Percentiles rank a stretch among this genome's conserved stretches.
Conservation (phyloP, 2,113 vertebrate genomes). For the Gadus chalcogrammus region DNA sequence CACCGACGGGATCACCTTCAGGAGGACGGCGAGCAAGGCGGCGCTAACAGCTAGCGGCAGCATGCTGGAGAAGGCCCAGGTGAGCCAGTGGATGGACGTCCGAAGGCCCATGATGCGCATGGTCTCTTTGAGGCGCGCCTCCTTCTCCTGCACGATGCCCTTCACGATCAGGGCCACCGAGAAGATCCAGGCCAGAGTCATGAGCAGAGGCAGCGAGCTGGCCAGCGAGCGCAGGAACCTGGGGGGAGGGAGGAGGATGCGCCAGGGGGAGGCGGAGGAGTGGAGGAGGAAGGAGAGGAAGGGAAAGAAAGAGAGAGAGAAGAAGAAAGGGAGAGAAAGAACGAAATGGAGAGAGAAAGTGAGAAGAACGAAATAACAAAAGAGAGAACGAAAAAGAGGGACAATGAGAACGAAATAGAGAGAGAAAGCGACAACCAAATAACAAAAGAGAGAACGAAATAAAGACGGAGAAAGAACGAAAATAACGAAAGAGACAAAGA, state of each 20-base stretch:
- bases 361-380: slow-evolving; percentile 14
- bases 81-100: slow-evolving; percentile 86
- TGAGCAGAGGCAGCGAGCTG: slow-evolving; percentile 87
- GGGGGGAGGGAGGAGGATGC: background rate
- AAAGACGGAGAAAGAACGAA: too few relatives aligned
- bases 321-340: background rate
- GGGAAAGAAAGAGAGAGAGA: slow-evolving; percentile 42
- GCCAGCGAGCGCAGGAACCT: slow-evolving; percentile 89
- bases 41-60: slow-evolving; percentile 86
- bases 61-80: slow-evolving; percentile 88
- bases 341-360: too few relatives aligned
- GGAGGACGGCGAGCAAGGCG: slow-evolving; percentile 78
- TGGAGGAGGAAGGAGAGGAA: slow-evolving; percentile 3
- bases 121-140: slow-evolving; percentile 90
- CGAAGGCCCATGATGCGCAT: slow-evolving; percentile 93
- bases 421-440: slow-evolving; percentile 28
- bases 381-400: slow-evolving; percentile 26
- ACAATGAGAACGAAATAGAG: too few relatives aligned
- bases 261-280: background rate
- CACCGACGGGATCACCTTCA: slow-evolving; percentile 82
- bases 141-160: slow-evolving; percentile 90
- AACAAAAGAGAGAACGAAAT: slow-evolving; percentile 34
- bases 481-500: too few relatives aligned
- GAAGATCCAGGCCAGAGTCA: slow-evolving; percentile 96
- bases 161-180: slow-evolving; percentile 94